Evolutionary conservation across 2,797 vertebrate genomes (phyloP).

Genomic region (Tangara arthus): DNA sequence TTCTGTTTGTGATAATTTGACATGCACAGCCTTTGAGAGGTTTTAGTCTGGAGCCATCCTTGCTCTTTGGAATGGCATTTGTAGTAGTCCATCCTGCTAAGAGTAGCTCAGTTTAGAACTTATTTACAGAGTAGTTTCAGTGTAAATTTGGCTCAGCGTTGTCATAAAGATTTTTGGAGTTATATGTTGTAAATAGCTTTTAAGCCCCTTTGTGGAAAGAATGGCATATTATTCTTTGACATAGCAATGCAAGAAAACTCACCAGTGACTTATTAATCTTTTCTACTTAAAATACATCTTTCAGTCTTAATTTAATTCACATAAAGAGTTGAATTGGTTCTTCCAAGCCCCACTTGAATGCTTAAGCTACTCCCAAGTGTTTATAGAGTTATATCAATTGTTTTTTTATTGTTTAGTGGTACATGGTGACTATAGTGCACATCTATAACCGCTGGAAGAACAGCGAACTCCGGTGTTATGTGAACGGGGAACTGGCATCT

Average conservation of each 20-base stretch:
- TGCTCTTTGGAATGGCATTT: neutral
- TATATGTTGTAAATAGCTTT: neutral
- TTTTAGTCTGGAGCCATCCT: constrained; percentile 2
- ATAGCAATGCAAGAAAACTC: neutral
- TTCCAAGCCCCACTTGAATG: neutral
- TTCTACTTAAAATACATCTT: neutral
- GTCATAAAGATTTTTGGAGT: neutral
- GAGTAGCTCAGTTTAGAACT: neutral
- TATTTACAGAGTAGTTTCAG: neutral
- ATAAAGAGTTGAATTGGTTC: neutral
- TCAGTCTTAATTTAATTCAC: neutral
- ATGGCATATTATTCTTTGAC: neutral
- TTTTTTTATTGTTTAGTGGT: constrained; percentile 84
- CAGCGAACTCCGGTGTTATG: constrained; percentile 94
- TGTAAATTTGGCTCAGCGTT: neutral
- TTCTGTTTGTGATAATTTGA: constrained; percentile 31
- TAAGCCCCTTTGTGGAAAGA: neutral
- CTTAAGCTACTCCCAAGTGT: neutral
- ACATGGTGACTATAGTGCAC: constrained; percentile 97
- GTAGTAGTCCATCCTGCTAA: neutral
- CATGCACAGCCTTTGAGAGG: neutral
- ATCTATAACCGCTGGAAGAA: constrained; percentile 99
- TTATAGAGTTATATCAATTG: neutral
- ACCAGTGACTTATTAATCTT: neutral
- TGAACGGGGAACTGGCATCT: constrained; percentile 95